Evolutionary conservation across 1,140 invertebrate genomes (phyloP).

Genomic region (Heliconius nattereri): DNA sequence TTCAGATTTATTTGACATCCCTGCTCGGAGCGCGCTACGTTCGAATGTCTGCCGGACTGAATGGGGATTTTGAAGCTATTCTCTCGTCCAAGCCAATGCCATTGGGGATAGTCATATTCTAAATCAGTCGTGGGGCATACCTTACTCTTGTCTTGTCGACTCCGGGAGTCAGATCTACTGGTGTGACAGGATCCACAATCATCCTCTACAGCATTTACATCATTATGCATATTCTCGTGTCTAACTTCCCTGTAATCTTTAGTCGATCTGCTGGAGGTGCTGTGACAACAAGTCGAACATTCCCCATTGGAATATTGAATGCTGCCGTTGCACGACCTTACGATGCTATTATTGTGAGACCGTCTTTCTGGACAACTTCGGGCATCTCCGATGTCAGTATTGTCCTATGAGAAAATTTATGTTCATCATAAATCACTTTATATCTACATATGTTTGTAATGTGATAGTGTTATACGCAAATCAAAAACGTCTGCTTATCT

Average conservation of each 20-base stretch:
- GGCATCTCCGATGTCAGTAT: slow-evolving; percentile 68
- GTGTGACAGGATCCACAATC: slow-evolving; percentile 72
- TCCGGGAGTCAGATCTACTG: slow-evolving; percentile 71
- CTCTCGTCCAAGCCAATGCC: slow-evolving; percentile 77
- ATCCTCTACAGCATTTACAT: slow-evolving; percentile 69
- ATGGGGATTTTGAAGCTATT: slow-evolving; percentile 80
- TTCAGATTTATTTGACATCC: slow-evolving; percentile 80
- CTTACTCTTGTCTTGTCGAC: slow-evolving; percentile 76
- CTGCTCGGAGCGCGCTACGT: slow-evolving; percentile 71
- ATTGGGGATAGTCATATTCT: slow-evolving; percentile 78
- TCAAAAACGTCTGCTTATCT: slow-evolving; percentile 36
- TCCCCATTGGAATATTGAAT: slow-evolving; percentile 77
- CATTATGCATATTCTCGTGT: slow-evolving; percentile 65
- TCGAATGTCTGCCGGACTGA: slow-evolving; percentile 71
- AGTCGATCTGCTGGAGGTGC: slow-evolving; percentile 75
- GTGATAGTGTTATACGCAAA: slow-evolving; percentile 44
- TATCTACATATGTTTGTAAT: slow-evolving; percentile 41
- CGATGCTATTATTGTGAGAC: slow-evolving; percentile 77
- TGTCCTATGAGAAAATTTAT: slow-evolving; percentile 57
- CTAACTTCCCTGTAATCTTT: slow-evolving; percentile 74
- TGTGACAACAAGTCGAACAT: slow-evolving; percentile 76
- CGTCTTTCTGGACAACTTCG: slow-evolving; percentile 74
- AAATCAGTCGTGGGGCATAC: slow-evolving; percentile 74
- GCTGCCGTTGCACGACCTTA: slow-evolving; percentile 74
- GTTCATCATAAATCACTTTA: slow-evolving; percentile 32